Base-by-base conservation (phyloP, 2,888 invertebrate genomes). In the Stegana nigrithorax region DNA sequence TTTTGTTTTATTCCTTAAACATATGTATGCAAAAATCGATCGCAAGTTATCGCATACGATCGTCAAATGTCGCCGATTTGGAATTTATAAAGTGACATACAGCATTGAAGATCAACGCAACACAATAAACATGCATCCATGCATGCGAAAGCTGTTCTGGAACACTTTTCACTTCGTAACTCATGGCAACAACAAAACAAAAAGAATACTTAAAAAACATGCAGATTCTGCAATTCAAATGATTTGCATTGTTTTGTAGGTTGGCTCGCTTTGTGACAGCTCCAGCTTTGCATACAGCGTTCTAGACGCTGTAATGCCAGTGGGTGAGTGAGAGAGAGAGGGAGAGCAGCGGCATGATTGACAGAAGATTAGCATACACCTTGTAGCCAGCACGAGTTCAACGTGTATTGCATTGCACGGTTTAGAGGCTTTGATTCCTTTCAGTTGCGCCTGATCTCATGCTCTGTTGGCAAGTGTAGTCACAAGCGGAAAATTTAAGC, bases 201-300 rank as follows among this genome's bases (percentile, higher is more conserved):
- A 8, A 32, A 3, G 1, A 32, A 3, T n/a, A 32, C 1, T 1
- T 2, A 32, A 1, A 3, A 39, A 8, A 53, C 29, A 27, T 65
- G 60, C 64, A 63, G 73, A 71, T 80, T 83, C 79, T 76, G 82
- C 81, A 82, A 83, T 82, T 83, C 84, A 82, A 82, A 82, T 73
- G 53, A 55, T 82, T 70, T 64, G 80, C 77, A 81, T 82, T 80
- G 82, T 78, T 64, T 39, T 39, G 39, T 17, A n/a, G n/a, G 39
- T 39, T 39, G 39, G 17, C 17, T n/a, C n/a, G n/a, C n/a, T 36
- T 26, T 32, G 53, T 36, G 19, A 36, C 32, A 55, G 32, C 10
- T 66, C 58, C 12, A 55, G 60, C 51, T 79, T 76, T 79, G 80
- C 75, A 77, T 79, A 75, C 68, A 55, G 45, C n/a, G n/a, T n/a